These are phyloP conservation scores for Cantharis rufa DNA, from an alignment of 2,888 invertebrate genomes.

Conservation along the genomic window DNA sequence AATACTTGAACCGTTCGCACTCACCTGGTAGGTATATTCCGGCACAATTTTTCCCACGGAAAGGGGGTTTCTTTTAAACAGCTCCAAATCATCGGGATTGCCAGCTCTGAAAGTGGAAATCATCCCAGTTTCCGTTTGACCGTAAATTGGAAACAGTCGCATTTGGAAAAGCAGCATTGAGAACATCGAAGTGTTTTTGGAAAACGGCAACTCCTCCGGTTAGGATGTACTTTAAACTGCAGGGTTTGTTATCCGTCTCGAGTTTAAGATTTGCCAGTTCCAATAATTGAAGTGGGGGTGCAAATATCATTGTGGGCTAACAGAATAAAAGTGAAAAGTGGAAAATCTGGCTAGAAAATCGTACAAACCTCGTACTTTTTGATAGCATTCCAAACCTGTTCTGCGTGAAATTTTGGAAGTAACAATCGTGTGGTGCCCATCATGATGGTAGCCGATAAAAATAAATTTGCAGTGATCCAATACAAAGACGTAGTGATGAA, in stretches of 20 bases:
- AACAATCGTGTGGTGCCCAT: slow-evolving; percentile 42
- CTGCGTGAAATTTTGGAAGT: slow-evolving; percentile 36
- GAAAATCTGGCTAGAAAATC: not conserved
- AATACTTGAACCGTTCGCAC: too few species aligned
- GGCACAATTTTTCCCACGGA: not conserved
- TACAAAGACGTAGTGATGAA: slow-evolving; percentile 36
- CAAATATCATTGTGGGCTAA: not conserved
- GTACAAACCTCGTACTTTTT: slow-evolving; percentile 43
- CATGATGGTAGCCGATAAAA: slow-evolving; percentile 32
- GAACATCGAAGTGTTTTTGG: not conserved
- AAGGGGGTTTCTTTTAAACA: not conserved
- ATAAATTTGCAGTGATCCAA: slow-evolving; percentile 45
- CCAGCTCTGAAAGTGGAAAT: not conserved
- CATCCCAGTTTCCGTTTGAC: not conserved
- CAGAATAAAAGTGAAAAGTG: not conserved
- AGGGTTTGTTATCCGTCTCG: not conserved
- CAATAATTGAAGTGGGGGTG: not conserved
- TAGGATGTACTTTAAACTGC: not conserved
- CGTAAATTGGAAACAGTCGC: not conserved
- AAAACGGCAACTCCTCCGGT: not conserved
- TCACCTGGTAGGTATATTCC: not conserved
- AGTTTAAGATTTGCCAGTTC: not conserved
- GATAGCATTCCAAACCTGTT: slow-evolving; percentile 40
- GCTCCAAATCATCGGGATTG: not conserved
- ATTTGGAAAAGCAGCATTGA: not conserved